A percentile compares a stretch with the other conserved stretches of the same genome.
Evolutionary conservation across 1,140 invertebrate species (phyloP).

Genomic region (Ridgeia piscesae): DNA sequence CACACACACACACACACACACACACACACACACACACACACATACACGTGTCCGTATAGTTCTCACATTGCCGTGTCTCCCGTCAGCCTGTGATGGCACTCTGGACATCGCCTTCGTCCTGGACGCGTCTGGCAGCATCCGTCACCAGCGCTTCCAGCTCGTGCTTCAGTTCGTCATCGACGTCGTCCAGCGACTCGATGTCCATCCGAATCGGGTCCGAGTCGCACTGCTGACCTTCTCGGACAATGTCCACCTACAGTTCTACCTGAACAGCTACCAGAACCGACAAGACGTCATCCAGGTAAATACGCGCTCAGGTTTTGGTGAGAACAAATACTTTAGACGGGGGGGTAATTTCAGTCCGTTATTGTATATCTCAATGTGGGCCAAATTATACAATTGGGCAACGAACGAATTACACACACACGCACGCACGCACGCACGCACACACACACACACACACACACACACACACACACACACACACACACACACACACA

Average conservation of each 20-base stretch:
- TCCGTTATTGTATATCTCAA: no score
- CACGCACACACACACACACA: no score
- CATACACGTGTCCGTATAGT: background rate
- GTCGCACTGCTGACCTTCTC: conserved; percentile 25
- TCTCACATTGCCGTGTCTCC: background rate
- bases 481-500: no score
- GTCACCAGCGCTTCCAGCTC: conserved; percentile 34
- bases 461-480: no score
- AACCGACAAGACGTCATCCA: conserved; percentile 24
- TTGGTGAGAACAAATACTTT: no score
- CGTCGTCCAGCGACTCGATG: conserved; percentile 40
- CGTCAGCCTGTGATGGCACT: conserved; percentile 22
- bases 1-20: no score
- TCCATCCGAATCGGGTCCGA: conserved; percentile 27
- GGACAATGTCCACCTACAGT: conserved; percentile 20
- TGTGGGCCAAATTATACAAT: no score
- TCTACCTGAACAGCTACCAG: conserved; percentile 22
- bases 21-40: no score
- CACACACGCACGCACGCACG: no score
- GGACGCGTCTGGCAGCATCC: conserved; percentile 42
- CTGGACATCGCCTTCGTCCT: conserved; percentile 46
- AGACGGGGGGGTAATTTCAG: no score
- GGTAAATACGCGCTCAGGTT: background rate
- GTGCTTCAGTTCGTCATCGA: conserved; percentile 39
- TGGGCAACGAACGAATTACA: no score